phyloP scores from a whole-genome alignment of 30 jellyfish, hydroid and myxozoan genomes.

The Chrysaora quinquecirrha region DNA sequence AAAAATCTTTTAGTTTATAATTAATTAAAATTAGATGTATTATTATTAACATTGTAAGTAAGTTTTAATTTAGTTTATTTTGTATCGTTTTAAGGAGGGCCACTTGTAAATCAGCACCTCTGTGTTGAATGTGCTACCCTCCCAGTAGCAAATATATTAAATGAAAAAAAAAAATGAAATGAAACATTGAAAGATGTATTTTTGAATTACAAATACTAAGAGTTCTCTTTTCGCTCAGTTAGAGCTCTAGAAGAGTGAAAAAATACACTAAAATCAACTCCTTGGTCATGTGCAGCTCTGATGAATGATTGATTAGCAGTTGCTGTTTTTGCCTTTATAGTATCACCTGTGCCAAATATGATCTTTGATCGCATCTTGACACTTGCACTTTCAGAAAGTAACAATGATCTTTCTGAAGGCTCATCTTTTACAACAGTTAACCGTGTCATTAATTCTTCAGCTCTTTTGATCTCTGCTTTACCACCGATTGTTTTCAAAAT shows the following conservation, averaged over 20 bases:
- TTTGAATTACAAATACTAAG: no score
- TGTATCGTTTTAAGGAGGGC: no score
- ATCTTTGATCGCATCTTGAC: slow-evolving; percentile 70
- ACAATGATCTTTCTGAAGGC: slow-evolving; percentile 67
- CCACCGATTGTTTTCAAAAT: slow-evolving; percentile 86
- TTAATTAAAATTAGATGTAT: no score
- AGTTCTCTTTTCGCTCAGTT: slow-evolving; percentile 76
- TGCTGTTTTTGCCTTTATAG: slow-evolving; percentile 72
- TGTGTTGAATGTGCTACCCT: no score
- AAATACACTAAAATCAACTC: slow-evolving; percentile 72
- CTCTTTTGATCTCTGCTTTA: slow-evolving; percentile 55
- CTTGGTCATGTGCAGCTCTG: slow-evolving; percentile 89
- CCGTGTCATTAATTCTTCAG: slow-evolving; percentile 46
- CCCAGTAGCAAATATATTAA: no score
- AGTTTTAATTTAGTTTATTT: no score
- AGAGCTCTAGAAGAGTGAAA: slow-evolving; percentile 81
- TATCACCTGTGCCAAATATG: slow-evolving; percentile 90
- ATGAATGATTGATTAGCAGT: slow-evolving; percentile 89
- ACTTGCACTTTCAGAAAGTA: slow-evolving; percentile 68
- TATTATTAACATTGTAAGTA: no score
- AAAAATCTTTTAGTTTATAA: no score
- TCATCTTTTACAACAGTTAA: slow-evolving; percentile 68
- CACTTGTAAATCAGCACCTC: no score
- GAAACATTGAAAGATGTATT: no score
- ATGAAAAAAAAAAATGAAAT: no score